Conservation (phyloP, 2,113 vertebrate species). For the Illadopsis cleaveri region DNA sequence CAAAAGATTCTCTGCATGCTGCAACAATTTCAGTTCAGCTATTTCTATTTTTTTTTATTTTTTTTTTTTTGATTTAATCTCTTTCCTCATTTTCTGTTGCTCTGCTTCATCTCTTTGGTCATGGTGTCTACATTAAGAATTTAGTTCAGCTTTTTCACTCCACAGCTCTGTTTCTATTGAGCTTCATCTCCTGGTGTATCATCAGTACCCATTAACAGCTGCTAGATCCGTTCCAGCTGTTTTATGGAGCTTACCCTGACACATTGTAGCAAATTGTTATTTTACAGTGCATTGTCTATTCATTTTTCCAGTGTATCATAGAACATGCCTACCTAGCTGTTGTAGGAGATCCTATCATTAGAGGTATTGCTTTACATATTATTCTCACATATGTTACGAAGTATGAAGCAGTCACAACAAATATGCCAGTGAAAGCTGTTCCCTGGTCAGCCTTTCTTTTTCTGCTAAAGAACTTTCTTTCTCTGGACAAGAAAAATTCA, state of each 20-base stretch:
- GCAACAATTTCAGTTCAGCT: not conserved
- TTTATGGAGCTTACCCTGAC: constrained; percentile 23
- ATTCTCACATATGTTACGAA: constrained; percentile 37
- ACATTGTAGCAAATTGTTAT: constrained; percentile 24
- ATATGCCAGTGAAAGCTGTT: constrained; percentile 7
- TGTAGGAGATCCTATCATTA: not conserved
- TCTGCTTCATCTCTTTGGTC: not conserved
- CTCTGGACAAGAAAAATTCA: constrained; percentile 42
- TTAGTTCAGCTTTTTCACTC: not conserved
- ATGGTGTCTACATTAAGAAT: not conserved
- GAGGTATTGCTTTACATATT: not conserved
- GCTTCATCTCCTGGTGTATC: not conserved
- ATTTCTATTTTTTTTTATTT: not conserved
- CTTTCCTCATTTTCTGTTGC: not conserved
- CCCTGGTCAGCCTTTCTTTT: not conserved
- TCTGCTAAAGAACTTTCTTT: constrained; percentile 28
- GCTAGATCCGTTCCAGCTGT: not conserved
- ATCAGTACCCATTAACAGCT: not conserved
- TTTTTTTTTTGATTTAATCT: not conserved
- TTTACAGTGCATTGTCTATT: constrained; percentile 1
- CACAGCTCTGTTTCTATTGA: not conserved
- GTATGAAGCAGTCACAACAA: not conserved
- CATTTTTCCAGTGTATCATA: constrained; percentile 18
- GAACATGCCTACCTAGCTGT: not conserved
- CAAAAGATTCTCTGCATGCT: not conserved